These are phyloP conservation scores for Hippasteria phrygiana DNA, from an alignment of 53 echinoderm and acorn worm genomes.

Conservation along the genomic window DNA sequence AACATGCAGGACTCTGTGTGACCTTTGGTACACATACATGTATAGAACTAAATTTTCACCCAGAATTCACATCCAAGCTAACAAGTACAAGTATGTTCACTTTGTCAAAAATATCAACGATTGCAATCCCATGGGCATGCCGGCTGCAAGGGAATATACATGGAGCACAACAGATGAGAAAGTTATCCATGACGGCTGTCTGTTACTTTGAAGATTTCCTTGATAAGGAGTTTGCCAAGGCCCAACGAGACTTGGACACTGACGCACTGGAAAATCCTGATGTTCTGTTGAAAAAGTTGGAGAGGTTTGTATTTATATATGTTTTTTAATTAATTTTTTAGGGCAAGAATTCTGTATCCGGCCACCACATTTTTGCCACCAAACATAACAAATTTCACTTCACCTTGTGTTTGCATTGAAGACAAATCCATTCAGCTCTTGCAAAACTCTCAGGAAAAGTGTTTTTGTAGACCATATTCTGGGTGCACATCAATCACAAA, in stretches of 20 bases:
- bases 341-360: too few species aligned
- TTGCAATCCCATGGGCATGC: not conserved
- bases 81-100: constrained; percentile 28
- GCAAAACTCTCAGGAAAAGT: too few species aligned
- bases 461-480: too few species aligned
- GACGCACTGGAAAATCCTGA: constrained; percentile 39
- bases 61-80: not conserved
- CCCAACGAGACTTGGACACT: constrained; percentile 36
- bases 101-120: not conserved
- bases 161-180: not conserved
- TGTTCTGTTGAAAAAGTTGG: constrained; percentile 49
- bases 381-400: too few species aligned
- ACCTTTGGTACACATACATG: not conserved
- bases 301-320: constrained; percentile 41
- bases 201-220: constrained; percentile 21
- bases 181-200: not conserved
- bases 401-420: too few species aligned
- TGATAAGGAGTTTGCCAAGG: constrained; percentile 56
- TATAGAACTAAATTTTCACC: not conserved
- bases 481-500: too few species aligned
- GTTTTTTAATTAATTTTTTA: not conserved
- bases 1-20: too few species aligned
- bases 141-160: not conserved
- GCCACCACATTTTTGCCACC: too few species aligned
- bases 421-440: too few species aligned